Conservation (phyloP, 2,113 vertebrate species). For the Panthera leo region DNA sequence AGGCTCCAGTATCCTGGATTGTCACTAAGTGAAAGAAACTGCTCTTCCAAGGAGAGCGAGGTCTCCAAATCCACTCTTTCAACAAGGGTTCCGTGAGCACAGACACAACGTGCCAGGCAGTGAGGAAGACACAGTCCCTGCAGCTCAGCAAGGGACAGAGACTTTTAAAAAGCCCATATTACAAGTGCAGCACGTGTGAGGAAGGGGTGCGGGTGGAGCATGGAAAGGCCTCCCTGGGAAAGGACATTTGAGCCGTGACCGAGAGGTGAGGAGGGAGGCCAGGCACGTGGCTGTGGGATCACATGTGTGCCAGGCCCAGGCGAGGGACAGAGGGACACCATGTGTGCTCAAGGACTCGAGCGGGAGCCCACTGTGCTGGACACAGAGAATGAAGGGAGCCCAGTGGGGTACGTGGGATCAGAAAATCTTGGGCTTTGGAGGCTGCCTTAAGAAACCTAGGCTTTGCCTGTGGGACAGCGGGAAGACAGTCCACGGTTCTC, state of each 20-base stretch:
- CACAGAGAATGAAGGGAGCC: neutral
- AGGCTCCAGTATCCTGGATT: neutral
- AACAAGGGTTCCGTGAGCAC: neutral
- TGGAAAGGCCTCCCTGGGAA: neutral
- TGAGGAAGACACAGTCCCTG: neutral
- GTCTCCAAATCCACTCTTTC: neutral
- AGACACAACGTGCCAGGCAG: too few relatives aligned
- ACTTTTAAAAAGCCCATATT: neutral
- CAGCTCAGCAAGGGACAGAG: neutral
- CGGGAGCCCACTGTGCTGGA: neutral
- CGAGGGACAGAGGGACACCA: fast-evolving
- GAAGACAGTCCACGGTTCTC: neutral
- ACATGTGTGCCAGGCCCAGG: neutral
- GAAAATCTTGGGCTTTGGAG: too few relatives aligned
- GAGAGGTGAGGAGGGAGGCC: neutral
- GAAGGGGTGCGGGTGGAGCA: neutral
- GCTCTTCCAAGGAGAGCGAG: neutral
- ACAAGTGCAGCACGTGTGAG: neutral
- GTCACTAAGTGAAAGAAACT: neutral
- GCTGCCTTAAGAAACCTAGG: neutral
- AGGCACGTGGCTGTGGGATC: neutral
- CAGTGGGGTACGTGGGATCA: neutral
- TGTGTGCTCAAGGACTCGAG: neutral
- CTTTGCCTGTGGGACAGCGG: neutral
- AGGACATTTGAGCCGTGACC: neutral